Conservation (phyloP, 2,888 invertebrate species). For the Antitype chi region DNA sequence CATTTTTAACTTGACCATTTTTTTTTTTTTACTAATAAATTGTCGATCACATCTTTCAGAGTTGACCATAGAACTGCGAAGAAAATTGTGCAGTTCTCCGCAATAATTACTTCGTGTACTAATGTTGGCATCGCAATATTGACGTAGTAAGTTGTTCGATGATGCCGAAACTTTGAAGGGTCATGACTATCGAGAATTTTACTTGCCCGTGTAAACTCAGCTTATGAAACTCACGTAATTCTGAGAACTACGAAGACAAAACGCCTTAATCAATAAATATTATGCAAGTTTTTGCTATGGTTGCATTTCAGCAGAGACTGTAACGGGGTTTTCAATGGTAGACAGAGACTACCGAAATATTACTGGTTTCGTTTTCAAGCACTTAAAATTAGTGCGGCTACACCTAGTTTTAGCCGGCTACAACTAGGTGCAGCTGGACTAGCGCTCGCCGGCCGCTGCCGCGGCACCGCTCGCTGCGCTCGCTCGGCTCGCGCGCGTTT, state of each 20-base stretch:
- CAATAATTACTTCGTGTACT: neutral
- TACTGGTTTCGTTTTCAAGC: conserved; percentile 18
- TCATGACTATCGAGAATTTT: neutral
- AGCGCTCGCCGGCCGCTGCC: too few relatives aligned
- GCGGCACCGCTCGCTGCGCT: too few relatives aligned
- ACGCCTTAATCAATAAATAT: conserved; percentile 25
- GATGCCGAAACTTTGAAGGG: neutral
- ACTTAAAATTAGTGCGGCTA: too few relatives aligned
- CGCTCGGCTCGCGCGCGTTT: too few relatives aligned
- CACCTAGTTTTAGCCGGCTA: too few relatives aligned
- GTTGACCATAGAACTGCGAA: neutral
- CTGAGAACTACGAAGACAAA: conserved; percentile 17
- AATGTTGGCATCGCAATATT: neutral
- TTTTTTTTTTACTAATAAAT: neutral
- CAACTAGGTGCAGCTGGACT: too few relatives aligned
- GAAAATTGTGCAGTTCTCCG: neutral
- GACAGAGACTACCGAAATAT: conserved; percentile 5
- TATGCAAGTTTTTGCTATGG: conserved; percentile 37
- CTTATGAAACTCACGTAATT: conserved; percentile 26
- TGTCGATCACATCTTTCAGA: neutral
- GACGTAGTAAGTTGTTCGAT: neutral
- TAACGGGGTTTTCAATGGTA: conserved; percentile 24
- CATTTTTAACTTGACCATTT: neutral
- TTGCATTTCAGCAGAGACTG: conserved; percentile 19
- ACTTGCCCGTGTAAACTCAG: neutral